Evolutionary conservation across 2,113 vertebrate species (phyloP).

Genomic region (Piprites chloris): DNA sequence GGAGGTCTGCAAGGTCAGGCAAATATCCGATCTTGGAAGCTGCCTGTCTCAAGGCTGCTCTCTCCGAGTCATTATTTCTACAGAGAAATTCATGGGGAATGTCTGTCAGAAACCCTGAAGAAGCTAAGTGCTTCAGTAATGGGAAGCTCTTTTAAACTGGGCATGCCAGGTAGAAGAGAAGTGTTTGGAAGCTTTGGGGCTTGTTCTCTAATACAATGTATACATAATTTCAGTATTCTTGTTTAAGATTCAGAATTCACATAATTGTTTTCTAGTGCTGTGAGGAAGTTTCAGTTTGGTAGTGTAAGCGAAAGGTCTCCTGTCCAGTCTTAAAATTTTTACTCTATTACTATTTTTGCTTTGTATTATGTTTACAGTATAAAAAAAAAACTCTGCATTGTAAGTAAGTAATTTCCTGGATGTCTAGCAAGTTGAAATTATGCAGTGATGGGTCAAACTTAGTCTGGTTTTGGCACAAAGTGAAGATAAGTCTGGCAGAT

Average conservation of each 20-base stretch:
- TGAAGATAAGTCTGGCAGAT: neutral
- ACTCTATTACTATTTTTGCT: neutral
- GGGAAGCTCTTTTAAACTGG: neutral
- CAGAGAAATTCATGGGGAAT: neutral
- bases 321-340: neutral
- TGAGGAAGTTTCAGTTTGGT: neutral
- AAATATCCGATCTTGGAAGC: conserved; percentile 50
- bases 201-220: neutral
- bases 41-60: neutral
- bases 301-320: neutral
- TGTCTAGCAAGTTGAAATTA: neutral
- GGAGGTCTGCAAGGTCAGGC: conserved; percentile 54
- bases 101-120: neutral
- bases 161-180: neutral
- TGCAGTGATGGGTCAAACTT: neutral
- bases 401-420: neutral
- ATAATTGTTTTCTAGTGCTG: neutral
- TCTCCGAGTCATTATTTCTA: conserved; percentile 21
- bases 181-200: neutral
- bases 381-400: accelerated
- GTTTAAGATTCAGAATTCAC: neutral
- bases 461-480: neutral
- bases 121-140: neutral
- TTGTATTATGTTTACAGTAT: neutral
- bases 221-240: neutral